These are phyloP conservation scores for Grus americana DNA, from an alignment of 2,113 vertebrate species.

Conservation along the genomic window DNA sequence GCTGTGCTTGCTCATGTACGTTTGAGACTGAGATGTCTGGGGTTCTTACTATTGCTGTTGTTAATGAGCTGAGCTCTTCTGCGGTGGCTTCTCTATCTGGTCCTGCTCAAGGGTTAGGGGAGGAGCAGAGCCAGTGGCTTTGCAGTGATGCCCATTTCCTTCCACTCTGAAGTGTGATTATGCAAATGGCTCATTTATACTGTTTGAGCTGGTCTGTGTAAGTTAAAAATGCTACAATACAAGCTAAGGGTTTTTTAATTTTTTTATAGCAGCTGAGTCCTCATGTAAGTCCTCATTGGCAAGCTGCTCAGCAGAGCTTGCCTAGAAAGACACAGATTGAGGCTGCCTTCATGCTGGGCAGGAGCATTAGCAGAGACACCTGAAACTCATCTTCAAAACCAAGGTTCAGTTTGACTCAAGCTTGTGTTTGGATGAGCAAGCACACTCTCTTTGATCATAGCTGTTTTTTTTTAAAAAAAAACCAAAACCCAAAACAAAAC, in stretches of 20 bases:
- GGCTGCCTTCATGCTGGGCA: not conserved
- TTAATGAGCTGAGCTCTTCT: not conserved
- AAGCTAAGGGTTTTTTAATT: not conserved
- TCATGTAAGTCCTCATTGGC: not conserved
- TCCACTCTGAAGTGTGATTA: not conserved
- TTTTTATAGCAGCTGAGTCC: not conserved
- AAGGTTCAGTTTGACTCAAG: not conserved
- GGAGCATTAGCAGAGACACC: not conserved
- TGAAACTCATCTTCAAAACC: not conserved
- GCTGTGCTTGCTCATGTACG: rapidly evolving
- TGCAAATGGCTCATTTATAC: not conserved
- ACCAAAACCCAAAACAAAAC: not conserved
- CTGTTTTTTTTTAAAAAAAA: too few species aligned
- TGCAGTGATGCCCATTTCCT: not conserved
- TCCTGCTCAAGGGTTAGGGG: not conserved
- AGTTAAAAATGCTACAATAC: not conserved
- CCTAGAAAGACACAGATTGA: not conserved
- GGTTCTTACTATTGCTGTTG: not conserved
- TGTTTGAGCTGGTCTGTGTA: not conserved
- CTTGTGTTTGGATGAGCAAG: not conserved
- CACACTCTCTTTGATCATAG: not conserved
- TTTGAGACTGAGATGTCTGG: not conserved
- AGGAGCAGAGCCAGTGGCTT: not conserved
- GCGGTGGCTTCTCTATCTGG: not conserved
- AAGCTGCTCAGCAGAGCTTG: not conserved